Conservation (phyloP, 2,113 vertebrate genomes). For the Burhinus oedicnemus region DNA sequence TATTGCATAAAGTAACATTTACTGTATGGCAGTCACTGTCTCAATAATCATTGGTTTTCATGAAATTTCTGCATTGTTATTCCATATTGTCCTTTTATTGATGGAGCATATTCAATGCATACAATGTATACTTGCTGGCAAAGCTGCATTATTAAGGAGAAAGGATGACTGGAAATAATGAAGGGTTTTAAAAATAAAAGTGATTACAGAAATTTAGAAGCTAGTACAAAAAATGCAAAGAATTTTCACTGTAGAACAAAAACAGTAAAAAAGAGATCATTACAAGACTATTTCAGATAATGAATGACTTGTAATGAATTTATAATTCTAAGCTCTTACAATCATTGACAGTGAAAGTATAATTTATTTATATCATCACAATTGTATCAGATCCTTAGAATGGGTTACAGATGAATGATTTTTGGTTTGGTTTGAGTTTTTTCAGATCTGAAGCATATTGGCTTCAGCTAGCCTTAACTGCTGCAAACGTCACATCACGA, state of each 20-base stretch:
- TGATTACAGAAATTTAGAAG: not conserved
- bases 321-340: not conserved
- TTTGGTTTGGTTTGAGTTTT: not conserved
- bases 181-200: not conserved
- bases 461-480: not conserved
- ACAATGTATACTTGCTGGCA: not conserved
- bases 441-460: not conserved
- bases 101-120: not conserved
- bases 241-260: not conserved
- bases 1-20: not conserved
- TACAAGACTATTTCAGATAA: not conserved
- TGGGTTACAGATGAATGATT: not conserved
- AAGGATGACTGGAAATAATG: not conserved
- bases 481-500: accelerated
- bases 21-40: not conserved
- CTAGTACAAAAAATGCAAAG: not conserved
- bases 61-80: not conserved
- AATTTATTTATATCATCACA: not conserved
- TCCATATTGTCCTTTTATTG: not conserved
- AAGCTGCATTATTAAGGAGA: not conserved
- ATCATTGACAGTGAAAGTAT: not conserved
- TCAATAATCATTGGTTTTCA: not conserved
- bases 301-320: not conserved
- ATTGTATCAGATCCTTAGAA: not conserved
- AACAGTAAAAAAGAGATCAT: not conserved